phyloP scores from a whole-genome alignment of 2,888 invertebrate species.

The Parnassius glacialis region DNA sequence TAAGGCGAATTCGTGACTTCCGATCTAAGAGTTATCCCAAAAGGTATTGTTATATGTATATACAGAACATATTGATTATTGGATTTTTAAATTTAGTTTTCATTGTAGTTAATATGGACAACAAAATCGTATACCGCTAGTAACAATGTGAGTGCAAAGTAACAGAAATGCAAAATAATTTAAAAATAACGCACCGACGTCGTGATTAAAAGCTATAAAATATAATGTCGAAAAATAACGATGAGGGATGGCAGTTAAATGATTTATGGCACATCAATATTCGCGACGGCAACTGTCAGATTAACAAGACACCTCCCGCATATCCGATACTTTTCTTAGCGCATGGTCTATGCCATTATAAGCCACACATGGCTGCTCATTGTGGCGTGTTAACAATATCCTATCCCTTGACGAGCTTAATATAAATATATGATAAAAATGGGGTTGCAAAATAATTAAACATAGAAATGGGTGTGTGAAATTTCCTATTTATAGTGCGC shows the following conservation, averaged over 20 bases:
- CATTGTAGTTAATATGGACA: too few species aligned
- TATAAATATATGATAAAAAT: slow-evolving; percentile 7
- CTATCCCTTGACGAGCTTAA: neutral
- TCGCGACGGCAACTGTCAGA: slow-evolving; percentile 54
- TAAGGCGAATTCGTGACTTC: too few species aligned
- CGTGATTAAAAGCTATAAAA: slow-evolving; percentile 17
- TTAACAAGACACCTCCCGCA: slow-evolving; percentile 37
- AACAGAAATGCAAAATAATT: too few species aligned
- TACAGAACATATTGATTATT: too few species aligned
- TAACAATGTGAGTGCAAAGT: too few species aligned
- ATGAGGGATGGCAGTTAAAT: slow-evolving; percentile 36
- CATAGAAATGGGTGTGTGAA: neutral
- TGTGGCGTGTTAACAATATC: slow-evolving; percentile 12
- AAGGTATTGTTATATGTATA: too few species aligned
- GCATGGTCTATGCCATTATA: slow-evolving; percentile 10
- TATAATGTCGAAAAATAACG: slow-evolving; percentile 28
- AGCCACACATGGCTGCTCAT: slow-evolving; percentile 14
- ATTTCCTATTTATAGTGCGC: neutral
- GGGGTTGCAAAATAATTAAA: neutral
- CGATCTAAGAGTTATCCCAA: too few species aligned
- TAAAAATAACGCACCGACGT: neutral
- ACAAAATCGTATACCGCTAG: too few species aligned
- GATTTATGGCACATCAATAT: slow-evolving; percentile 67
- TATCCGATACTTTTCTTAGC: slow-evolving; percentile 16
- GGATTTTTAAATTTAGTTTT: too few species aligned